These are phyloP conservation scores for Campoletis raptor DNA, from an alignment of 2,888 invertebrate genomes.

Conservation along the genomic window DNA sequence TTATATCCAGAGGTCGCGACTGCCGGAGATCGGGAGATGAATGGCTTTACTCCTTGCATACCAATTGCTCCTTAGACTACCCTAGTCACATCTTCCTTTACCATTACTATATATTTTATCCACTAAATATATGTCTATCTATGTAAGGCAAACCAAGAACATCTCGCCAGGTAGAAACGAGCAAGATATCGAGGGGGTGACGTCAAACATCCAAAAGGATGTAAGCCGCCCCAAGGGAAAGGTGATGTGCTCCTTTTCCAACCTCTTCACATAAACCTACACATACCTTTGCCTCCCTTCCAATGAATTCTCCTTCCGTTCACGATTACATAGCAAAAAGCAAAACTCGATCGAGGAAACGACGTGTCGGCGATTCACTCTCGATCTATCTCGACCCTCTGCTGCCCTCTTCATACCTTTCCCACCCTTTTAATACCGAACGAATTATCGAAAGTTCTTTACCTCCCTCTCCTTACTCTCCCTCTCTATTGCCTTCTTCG, in stretches of 20 bases:
- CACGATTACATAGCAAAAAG: conserved; percentile 39
- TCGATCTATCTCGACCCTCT: conserved; percentile 58
- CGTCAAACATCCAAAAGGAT: conserved; percentile 79
- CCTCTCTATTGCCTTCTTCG: background rate
- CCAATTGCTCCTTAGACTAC: conserved; percentile 76
- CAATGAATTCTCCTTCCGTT: conserved; percentile 23
- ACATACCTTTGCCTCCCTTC: conserved; percentile 5
- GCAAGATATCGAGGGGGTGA: conserved; percentile 43
- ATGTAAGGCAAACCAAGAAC: conserved; percentile 21
- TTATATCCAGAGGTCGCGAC: conserved; percentile 84
- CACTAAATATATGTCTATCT: conserved; percentile 22
- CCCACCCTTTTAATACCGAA: conserved; percentile 37
- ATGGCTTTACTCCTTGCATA: conserved; percentile 84
- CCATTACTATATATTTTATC: background rate
- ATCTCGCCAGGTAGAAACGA: conserved; percentile 64
- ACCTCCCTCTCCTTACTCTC: conserved; percentile 5
- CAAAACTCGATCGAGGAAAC: conserved; percentile 60
- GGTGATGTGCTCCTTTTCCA: conserved; percentile 48
- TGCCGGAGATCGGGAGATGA: conserved; percentile 84
- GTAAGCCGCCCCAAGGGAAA: conserved; percentile 59
- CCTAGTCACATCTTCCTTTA: conserved; percentile 35
- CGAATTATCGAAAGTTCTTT: conserved; percentile 68
- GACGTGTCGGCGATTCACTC: conserved; percentile 71
- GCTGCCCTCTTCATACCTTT: conserved; percentile 46
- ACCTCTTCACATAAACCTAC: background rate